Conservation (phyloP, 2,797 vertebrate species). For the Eutrigla gurnardus region DNA sequence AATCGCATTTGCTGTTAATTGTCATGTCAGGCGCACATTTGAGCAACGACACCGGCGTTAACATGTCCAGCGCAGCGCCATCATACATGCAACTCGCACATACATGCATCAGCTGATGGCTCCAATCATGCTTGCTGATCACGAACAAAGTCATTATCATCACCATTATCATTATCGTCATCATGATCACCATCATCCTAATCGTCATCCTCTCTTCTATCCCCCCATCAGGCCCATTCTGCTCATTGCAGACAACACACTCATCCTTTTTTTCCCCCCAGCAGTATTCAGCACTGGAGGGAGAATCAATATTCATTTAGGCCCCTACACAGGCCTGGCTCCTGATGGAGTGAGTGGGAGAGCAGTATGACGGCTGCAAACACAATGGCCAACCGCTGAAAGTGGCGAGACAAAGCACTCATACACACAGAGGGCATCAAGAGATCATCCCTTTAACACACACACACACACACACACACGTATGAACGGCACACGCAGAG, state of each 20-base stretch:
- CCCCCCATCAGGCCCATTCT: constrained; percentile 73
- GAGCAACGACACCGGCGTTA: constrained; percentile 13
- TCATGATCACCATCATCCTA: constrained; percentile 79
- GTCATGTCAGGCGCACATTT: constrained; percentile 12
- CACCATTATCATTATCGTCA: constrained; percentile 78
- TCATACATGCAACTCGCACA: constrained; percentile 48
- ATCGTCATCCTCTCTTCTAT: constrained; percentile 71
- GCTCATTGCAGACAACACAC: constrained; percentile 65
- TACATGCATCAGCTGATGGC: constrained; percentile 67
- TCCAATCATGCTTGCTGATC: constrained; percentile 78
- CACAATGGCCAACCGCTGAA: constrained; percentile 69
- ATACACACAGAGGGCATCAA: constrained; percentile 72
- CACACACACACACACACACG: constrained; percentile 25
- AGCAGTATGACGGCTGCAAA: constrained; percentile 74
- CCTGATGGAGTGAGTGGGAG: constrained; percentile 83
- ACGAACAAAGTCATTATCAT: constrained; percentile 78
- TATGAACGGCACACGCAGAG: not conserved
- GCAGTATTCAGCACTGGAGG: constrained; percentile 78
- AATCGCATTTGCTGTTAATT: not conserved
- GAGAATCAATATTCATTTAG: constrained; percentile 85
- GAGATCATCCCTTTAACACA: constrained; percentile 78
- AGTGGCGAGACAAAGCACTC: constrained; percentile 72
- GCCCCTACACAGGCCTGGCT: constrained; percentile 72
- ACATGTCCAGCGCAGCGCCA: constrained; percentile 9
- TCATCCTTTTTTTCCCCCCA: constrained; percentile 45